Conservation (phyloP, 2,797 vertebrate genomes). For the Danio albolineatus region DNA sequence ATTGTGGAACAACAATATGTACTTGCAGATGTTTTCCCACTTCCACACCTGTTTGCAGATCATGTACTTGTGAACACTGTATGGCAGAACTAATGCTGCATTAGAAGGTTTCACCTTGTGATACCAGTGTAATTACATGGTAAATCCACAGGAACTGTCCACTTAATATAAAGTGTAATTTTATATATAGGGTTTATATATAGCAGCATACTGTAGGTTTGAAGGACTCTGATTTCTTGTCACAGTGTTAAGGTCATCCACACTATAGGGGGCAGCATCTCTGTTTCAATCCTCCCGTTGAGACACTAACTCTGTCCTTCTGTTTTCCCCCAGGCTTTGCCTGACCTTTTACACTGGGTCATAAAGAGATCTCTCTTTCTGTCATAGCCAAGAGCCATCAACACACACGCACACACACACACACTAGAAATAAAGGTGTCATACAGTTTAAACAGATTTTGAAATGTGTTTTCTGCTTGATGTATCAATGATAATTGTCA, state of each 20-base stretch:
- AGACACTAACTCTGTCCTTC: slow-evolving; percentile 62
- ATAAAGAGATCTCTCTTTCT: slow-evolving; percentile 45
- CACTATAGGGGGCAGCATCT: slow-evolving; percentile 74
- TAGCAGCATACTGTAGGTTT: too few species aligned
- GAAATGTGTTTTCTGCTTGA: not conserved
- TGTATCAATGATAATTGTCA: not conserved
- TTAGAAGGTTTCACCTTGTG: too few species aligned
- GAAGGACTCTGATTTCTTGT: slow-evolving; percentile 62
- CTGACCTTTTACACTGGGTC: slow-evolving; percentile 57
- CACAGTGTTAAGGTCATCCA: slow-evolving; percentile 77
- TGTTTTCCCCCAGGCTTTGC: slow-evolving; percentile 50
- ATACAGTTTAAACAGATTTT: not conserved
- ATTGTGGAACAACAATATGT: too few species aligned
- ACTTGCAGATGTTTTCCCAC: too few species aligned
- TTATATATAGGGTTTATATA: too few species aligned
- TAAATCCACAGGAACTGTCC: too few species aligned
- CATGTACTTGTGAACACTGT: too few species aligned
- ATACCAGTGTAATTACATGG: too few species aligned
- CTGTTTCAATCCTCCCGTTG: slow-evolving; percentile 60
- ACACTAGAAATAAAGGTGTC: not conserved
- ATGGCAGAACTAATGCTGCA: too few species aligned
- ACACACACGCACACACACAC: not conserved
- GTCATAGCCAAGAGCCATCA: slow-evolving; percentile 44
- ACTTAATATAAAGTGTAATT: too few species aligned
- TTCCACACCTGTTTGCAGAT: too few species aligned